phyloP scores from a whole-genome alignment of 2,888 invertebrate genomes.

The Agapetus fuscipes region DNA sequence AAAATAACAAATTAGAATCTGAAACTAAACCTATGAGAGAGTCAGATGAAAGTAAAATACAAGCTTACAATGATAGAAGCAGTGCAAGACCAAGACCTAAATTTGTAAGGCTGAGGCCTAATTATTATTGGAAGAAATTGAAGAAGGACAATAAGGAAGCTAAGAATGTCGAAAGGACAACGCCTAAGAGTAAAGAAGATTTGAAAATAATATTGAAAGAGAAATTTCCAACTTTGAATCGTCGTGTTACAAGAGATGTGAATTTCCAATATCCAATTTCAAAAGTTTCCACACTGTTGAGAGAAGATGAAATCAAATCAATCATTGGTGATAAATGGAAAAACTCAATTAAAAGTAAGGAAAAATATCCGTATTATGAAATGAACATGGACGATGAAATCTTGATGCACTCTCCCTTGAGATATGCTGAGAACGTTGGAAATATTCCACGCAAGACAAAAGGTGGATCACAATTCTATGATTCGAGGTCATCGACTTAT shows the following conservation, averaged over 20 bases:
- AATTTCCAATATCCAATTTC: conserved; percentile 32
- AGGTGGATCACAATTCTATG: conserved; percentile 63
- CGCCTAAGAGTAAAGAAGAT: conserved; percentile 1
- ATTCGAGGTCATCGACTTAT: conserved; percentile 43
- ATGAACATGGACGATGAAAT: conserved; percentile 30
- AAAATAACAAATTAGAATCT: conserved; percentile 22
- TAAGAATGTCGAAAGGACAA: not conserved
- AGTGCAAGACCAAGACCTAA: conserved; percentile 11
- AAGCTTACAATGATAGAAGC: conserved; percentile 25
- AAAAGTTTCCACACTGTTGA: conserved; percentile 31
- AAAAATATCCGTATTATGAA: conserved; percentile 60
- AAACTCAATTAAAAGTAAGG: conserved; percentile 24
- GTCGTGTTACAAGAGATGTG: conserved; percentile 14
- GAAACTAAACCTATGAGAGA: conserved; percentile 35
- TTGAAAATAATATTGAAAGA: conserved; percentile 4
- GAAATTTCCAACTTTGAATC: conserved; percentile 4
- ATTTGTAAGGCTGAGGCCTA: conserved; percentile 19
- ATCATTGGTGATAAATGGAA: conserved; percentile 24
- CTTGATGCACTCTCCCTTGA: conserved; percentile 49
- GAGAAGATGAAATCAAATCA: conserved; percentile 26
- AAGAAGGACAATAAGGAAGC: conserved; percentile 6
- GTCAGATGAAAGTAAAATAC: conserved; percentile 29
- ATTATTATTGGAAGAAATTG: conserved; percentile 22
- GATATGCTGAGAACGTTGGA: conserved; percentile 55
- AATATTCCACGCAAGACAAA: conserved; percentile 53